A percentile compares a stretch with the other conserved stretches of the same genome.
Conservation (phyloP, 2,113 vertebrate genomes). For the Burhinus oedicnemus region DNA sequence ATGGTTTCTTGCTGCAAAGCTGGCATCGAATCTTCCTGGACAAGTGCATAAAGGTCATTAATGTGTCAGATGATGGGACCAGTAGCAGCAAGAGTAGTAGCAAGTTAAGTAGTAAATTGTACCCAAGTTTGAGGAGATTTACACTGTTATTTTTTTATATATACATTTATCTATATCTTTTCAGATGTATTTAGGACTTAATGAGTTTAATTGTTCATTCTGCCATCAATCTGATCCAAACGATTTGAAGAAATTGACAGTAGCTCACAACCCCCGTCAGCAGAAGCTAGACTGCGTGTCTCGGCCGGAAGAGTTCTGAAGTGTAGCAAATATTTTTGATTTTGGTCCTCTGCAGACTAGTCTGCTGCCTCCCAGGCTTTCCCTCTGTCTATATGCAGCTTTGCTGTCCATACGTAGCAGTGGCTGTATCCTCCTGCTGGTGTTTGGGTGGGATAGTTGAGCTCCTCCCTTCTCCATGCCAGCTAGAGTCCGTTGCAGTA, state of each 20-base stretch:
- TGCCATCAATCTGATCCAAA: background rate
- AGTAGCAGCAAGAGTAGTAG: background rate
- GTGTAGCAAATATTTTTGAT: background rate
- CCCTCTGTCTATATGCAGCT: background rate
- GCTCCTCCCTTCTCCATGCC: constrained; percentile 43
- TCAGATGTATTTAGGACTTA: background rate
- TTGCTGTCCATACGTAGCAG: background rate
- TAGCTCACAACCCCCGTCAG: background rate
- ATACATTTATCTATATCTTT: background rate
- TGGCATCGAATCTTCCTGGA: background rate
- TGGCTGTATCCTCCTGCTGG: background rate
- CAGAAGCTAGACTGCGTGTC: background rate
- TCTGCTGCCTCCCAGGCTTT: background rate
- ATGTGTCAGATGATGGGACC: background rate
- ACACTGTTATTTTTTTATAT: background rate
- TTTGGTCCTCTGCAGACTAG: background rate
- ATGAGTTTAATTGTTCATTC: background rate
- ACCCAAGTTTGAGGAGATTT: background rate
- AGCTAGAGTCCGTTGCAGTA: constrained; percentile 51
- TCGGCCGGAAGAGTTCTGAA: background rate
- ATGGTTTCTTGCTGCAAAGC: constrained; percentile 17
- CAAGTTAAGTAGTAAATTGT: background rate
- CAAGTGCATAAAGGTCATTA: background rate
- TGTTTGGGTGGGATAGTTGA: constrained; percentile 39
- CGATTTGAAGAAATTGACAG: background rate